phyloP scores from a whole-genome alignment of 2,113 vertebrate genomes.

The Merops nubicus region DNA sequence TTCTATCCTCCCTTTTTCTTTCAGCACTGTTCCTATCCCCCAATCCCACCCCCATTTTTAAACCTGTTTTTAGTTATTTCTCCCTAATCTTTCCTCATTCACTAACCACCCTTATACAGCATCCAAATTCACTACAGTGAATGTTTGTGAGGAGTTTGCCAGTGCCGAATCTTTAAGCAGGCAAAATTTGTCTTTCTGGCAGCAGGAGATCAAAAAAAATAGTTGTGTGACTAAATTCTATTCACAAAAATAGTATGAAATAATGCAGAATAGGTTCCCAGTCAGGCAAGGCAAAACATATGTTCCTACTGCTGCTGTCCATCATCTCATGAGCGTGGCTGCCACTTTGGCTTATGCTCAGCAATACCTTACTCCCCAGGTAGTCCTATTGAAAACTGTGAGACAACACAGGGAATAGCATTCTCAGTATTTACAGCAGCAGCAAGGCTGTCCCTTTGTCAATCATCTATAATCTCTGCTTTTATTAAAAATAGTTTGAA shows the following conservation, averaged over 20 bases:
- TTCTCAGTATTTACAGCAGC: neutral
- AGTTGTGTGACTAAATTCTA: neutral
- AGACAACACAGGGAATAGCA: neutral
- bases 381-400: neutral
- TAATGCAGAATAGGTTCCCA: neutral
- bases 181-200: neutral
- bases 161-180: neutral
- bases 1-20: neutral
- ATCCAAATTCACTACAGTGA: neutral
- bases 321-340: neutral
- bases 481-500: conserved; percentile 42
- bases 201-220: neutral
- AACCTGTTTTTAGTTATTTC: neutral
- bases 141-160: neutral
- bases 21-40: neutral
- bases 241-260: neutral
- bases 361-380: neutral
- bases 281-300: neutral
- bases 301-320: neutral
- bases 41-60: neutral
- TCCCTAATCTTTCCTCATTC: neutral
- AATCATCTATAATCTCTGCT: neutral
- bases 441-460: neutral
- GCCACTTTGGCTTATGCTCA: neutral
- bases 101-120: neutral